These are phyloP conservation scores for Tympanoctomys barrerae DNA, from an alignment of 2,797 vertebrate species.

Conservation along the genomic window DNA sequence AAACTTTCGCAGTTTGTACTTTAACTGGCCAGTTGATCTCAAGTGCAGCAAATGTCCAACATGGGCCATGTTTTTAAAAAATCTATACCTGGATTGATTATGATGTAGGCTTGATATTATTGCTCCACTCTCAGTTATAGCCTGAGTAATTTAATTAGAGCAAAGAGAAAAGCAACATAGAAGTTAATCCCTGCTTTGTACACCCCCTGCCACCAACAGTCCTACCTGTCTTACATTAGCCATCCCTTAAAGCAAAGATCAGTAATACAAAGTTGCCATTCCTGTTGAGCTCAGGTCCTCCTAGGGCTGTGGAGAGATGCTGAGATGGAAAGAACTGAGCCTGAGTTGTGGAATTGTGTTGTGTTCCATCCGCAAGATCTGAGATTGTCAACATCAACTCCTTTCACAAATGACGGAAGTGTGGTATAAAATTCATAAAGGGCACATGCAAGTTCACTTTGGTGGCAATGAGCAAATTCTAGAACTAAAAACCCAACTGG, in stretches of 20 bases:
- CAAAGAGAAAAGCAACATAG: not conserved
- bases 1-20: not conserved
- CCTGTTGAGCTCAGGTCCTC: not conserved
- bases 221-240: not conserved
- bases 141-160: constrained; percentile 22
- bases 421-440: not conserved
- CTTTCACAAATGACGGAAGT: not conserved
- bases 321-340: not conserved
- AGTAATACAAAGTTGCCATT: no score
- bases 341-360: not conserved
- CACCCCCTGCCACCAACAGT: not conserved
- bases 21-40: not conserved
- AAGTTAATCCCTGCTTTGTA: not conserved
- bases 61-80: not conserved
- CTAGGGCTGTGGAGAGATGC: not conserved
- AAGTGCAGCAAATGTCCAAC: not conserved
- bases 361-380: not conserved
- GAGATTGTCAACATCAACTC: not conserved
- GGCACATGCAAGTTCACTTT: not conserved
- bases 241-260: not conserved
- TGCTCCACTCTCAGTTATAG: not conserved
- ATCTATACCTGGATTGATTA: not conserved
- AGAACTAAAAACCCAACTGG: not conserved
- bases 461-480: not conserved
- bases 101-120: not conserved